These are phyloP conservation scores for Protophormia terraenovae DNA, from an alignment of 2,888 invertebrate genomes.

Conservation along the genomic window DNA sequence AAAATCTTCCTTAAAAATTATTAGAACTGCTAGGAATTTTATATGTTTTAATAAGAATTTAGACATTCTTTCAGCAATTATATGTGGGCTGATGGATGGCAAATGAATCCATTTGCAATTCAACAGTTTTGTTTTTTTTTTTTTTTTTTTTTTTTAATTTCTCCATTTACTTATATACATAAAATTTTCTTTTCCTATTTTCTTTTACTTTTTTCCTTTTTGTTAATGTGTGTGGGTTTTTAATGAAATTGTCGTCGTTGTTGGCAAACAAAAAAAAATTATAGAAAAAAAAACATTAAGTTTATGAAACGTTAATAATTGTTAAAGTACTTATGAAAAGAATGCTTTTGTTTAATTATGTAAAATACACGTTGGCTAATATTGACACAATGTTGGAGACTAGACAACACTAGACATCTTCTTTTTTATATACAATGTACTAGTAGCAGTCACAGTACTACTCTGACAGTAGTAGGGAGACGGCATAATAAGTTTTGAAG, in stretches of 20 bases:
- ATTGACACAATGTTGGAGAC: slow-evolving; percentile 38
- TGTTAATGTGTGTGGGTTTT: not conserved
- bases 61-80: not conserved
- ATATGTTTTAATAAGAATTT: not conserved
- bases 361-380: slow-evolving; percentile 58
- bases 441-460: not conserved
- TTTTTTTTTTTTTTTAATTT: not conserved
- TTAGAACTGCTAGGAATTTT: not conserved
- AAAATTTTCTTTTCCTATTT: not conserved
- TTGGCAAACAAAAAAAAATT: slow-evolving; percentile 39
- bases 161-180: not conserved
- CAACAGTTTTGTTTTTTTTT: not conserved
- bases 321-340: slow-evolving; percentile 56
- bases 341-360: slow-evolving; percentile 67
- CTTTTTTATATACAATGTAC: too few species aligned
- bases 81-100: slow-evolving; percentile 11
- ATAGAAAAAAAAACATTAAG: slow-evolving; percentile 39
- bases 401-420: not conserved
- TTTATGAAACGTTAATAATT: slow-evolving; percentile 64
- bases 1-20: too few species aligned
- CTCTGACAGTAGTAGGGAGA: not conserved
- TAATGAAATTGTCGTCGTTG: slow-evolving; percentile 31
- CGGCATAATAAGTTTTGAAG: slow-evolving; percentile 7
- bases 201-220: not conserved
- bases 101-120: not conserved